Conservation (phyloP, 2,888 invertebrate genomes). For the Acrobeloides nanus region DNA sequence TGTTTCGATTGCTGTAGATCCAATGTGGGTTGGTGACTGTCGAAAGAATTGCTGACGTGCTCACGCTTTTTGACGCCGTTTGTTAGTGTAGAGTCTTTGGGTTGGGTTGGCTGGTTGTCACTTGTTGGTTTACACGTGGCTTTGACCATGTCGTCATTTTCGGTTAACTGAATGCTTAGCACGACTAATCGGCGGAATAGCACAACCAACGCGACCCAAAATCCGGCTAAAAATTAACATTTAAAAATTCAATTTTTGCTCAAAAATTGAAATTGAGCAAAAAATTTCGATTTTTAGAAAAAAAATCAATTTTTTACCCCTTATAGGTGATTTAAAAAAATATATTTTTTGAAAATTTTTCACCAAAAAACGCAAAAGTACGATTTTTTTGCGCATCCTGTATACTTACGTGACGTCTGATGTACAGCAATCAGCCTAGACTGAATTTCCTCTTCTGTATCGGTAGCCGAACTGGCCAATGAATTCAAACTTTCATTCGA, state of each 20-base stretch:
- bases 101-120: too few species aligned
- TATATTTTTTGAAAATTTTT: not conserved
- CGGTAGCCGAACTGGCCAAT: conserved; percentile 13
- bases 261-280: too few species aligned
- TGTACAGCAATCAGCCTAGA: conserved; percentile 42
- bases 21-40: not conserved
- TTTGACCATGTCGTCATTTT: conserved; percentile 39
- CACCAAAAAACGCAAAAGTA: too few species aligned
- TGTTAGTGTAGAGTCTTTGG: too few species aligned
- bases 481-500: conserved; percentile 24
- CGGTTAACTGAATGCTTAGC: conserved; percentile 55
- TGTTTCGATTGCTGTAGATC: conserved; percentile 13
- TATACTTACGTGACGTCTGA: conserved; percentile 43
- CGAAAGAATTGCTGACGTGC: conserved; percentile 11
- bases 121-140: conserved; percentile 14
- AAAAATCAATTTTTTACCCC: too few species aligned
- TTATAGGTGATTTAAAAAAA: too few species aligned
- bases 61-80: too few species aligned
- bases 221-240: conserved; percentile 41
- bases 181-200: conserved; percentile 63
- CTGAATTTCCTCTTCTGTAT: conserved; percentile 42
- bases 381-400: too few species aligned
- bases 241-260: not conserved
- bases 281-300: too few species aligned
- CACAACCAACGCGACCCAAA: conserved; percentile 64